Evolutionary conservation across 2,113 vertebrate species (phyloP), one percentile per base, ranked within the genome.

Genomic region (Phyllopteryx taeniolatus): DNA sequence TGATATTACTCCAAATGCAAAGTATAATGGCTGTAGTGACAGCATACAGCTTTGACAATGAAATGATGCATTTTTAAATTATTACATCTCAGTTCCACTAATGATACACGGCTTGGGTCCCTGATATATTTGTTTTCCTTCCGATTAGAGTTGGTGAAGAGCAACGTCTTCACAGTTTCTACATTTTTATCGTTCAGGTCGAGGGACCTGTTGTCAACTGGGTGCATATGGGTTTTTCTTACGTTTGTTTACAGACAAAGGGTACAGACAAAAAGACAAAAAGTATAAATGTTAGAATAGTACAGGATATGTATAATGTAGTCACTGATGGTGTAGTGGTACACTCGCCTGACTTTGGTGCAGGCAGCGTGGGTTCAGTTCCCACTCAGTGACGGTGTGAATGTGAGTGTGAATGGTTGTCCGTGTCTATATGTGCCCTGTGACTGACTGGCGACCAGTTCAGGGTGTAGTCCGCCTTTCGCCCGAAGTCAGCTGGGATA

Each of bases 31-130:
- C 49, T 51, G 20, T 8, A 57, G 57, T 67, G 53, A 56, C 63
- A 65, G 12, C 61, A 47, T 56, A 53, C 43, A 43, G 42, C 10
- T 64, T 27, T 54, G 57, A 68, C 67, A 71, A 80, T 71, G 3
- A 63, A 62, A 35, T 54, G 33, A 71, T 71, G 54, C 42, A 35
- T 46, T 46, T 66, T 66, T 13, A 27, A 44, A 44, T 15, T 15
- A 31, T 27, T 66, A 47, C 9, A 66, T 27, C 42, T 47, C 43
- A 8, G 0, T 27, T 66, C 14, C 42, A 27, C 12, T 66, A 27
- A 15, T 66, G 20, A 14, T 20, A 66, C 43, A 12, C 0, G 8
- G 42, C 42, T 9, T 27, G 19, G 39, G 63, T 20, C 42, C 14
- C 8, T 27, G 13, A 62, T 62, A 19, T 62, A 20, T 62, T 42